Base-by-base conservation (phyloP, 2,888 invertebrate genomes). In the Tetranychus piercei region DNA sequence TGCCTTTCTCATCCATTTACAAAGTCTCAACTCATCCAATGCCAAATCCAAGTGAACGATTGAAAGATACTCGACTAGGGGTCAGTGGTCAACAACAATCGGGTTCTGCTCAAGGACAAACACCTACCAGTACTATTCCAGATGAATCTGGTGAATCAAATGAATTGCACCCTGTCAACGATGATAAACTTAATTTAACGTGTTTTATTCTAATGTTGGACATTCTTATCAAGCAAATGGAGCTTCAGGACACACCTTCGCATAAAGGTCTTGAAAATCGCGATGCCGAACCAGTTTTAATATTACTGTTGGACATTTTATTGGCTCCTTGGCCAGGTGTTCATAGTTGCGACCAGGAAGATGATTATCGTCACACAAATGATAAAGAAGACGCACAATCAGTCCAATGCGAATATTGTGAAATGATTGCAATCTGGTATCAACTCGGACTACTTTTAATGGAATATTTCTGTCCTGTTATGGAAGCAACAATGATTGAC, bases 201-300 rank as follows among this genome's bases (percentile, higher is more conserved):
- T 95, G 95, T 81, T 96, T 94, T 82, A 92, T 96, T 78, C 87
- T 96, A 66, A 95, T 97, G 94, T 84, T 97, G 77, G 97, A 99
- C 81, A 90, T 96, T 79, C 84, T 95, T 72, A 84, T 96, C 18
- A 94, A 94, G 84, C 97, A 99, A 87, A 88, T 92, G 87, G 91
- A 92, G 81, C 84, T 93, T 18, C 92, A 92, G 82, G 89, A 90
- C 79, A 86, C 90, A n/a, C 89, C 90, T 79, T 87, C 87, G 78
- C 90, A 91, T 80, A 88, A 88, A 78, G 91, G 91, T 67, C 86
- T 91, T 76, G 88, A 89, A 80, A 89, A 89, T 9, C 86, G 87
- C 76, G 86, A 89, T 1, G 89, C 89, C 78, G 88, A 88, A 81
- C 81, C 82, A 75, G 88, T 90, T 80, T 88, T 90, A 78, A 87